phyloP scores from a whole-genome alignment of 1,140 invertebrate genomes.

The Amphibalanus amphitrite region DNA sequence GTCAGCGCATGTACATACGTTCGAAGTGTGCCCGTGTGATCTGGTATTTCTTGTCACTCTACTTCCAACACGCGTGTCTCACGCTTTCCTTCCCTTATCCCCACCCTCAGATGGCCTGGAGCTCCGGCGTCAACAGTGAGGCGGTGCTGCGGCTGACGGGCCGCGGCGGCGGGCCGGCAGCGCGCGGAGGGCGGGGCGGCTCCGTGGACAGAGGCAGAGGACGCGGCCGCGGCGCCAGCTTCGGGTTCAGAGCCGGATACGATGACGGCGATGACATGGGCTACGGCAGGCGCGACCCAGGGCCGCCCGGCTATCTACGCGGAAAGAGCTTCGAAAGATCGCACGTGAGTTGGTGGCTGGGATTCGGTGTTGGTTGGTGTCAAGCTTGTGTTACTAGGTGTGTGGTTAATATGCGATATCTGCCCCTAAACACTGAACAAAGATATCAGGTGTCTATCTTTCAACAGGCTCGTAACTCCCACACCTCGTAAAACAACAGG shows the following conservation, averaged over 20 bases:
- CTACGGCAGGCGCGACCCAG: conserved; percentile 12
- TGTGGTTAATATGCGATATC: too few relatives aligned
- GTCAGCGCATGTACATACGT: too few relatives aligned
- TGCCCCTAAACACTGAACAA: too few relatives aligned
- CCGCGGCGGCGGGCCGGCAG: conserved; percentile 21
- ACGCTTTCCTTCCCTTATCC: too few relatives aligned
- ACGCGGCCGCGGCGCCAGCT: conserved; percentile 33
- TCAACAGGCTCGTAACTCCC: too few relatives aligned
- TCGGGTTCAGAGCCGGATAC: conserved; percentile 31
- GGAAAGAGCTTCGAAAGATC: conserved; percentile 16
- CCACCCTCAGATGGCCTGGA: conserved; percentile 35
- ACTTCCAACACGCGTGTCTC: too few relatives aligned
- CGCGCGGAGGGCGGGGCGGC: conserved; percentile 26
- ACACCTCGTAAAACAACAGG: too few relatives aligned
- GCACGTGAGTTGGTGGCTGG: neutral
- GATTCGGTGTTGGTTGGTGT: too few relatives aligned
- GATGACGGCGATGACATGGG: conserved; percentile 30
- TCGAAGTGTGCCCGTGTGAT: too few relatives aligned
- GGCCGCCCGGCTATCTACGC: conserved; percentile 14
- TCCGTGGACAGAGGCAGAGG: conserved; percentile 38
- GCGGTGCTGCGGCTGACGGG: conserved; percentile 29
- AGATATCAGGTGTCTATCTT: too few relatives aligned
- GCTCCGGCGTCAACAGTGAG: conserved; percentile 38
- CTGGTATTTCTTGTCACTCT: too few relatives aligned
- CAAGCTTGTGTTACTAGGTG: too few relatives aligned